Evolutionary conservation across 2,113 vertebrate species (phyloP).

Genomic region (Thamnaconus septentrionalis): DNA sequence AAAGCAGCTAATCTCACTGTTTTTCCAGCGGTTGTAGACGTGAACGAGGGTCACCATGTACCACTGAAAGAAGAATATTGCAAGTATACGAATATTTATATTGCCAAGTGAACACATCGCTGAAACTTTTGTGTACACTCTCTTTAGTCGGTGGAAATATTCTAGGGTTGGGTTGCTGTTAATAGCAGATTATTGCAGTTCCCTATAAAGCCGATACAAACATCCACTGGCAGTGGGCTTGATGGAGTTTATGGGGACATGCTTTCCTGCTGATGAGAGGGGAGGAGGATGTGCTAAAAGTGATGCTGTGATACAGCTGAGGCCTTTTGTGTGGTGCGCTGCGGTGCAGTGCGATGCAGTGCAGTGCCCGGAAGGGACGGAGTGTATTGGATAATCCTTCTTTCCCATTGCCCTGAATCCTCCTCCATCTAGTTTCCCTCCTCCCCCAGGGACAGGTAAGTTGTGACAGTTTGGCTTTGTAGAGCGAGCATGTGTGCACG

Average conservation of each 20-base stretch:
- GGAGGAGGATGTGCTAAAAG: constrained; percentile 11
- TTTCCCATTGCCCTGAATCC: constrained; percentile 41
- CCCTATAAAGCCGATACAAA: no score
- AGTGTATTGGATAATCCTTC: constrained; percentile 32
- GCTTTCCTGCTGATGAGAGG: not conserved
- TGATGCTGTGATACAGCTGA: constrained; percentile 11
- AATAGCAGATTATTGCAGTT: no score
- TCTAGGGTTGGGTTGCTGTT: no score
- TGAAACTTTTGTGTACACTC: no score
- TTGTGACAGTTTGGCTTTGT: constrained; percentile 32
- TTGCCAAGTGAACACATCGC: no score
- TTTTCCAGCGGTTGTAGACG: constrained; percentile 98
- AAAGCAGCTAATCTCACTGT: constrained; percentile 95
- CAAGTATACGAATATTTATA: not conserved
- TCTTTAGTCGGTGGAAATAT: no score
- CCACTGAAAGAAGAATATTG: constrained; percentile 80
- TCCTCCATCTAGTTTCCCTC: constrained; percentile 27
- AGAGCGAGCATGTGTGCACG: not conserved
- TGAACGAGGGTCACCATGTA: constrained; percentile 98
- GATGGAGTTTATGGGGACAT: no score
- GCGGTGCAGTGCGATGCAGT: no score
- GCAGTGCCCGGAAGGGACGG: constrained; percentile 27
- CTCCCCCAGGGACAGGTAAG: constrained; percentile 42
- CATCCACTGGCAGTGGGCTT: no score
- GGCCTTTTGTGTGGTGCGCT: constrained; percentile 2